Base-by-base conservation (phyloP, 2,797 vertebrate species). In the Hyperoplus lanceolatus region DNA sequence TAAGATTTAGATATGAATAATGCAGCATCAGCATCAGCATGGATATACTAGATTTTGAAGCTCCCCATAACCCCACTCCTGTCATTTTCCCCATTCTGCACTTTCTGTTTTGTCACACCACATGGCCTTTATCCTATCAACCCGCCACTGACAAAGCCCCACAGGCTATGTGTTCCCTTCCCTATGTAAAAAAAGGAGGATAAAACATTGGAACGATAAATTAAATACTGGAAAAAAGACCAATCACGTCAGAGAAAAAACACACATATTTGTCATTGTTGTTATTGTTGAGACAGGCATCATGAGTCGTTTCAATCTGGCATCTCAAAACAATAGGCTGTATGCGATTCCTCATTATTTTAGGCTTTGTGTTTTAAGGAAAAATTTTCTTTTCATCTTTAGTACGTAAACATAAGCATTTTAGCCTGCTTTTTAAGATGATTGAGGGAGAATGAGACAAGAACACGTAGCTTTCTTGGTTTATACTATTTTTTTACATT, bases 281-380 rank as follows among this genome's bases (percentile, higher is more conserved):
- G 65, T 80, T 62, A 2, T 21, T 51, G 73, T 56, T 58, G 56
- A 46, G 61, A 73, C 29, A 16, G 61, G 73, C 65, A 42, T 39
- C 39, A 5, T 71, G 73, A 77, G 42, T 86, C 82, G 75, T 54
- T 63, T 55, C 48, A 29, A 50, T 68, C 69, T 82, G 70, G 75
- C 74, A 64, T 50, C 16, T 53, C 29, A n/a, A 72, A 46, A 81
- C 64, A 71, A 71, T 73, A 71, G 18, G 39, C 48, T 54, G 21
- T 29, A 43, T 55, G 58, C 48, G 61, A 69, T 61, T 67, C 66
- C 15, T 59, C 7, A 7, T 49, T 56, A 15, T 72, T 64, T 61
- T 9, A 42, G 18, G 41, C 11, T 14, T 3, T 43, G 50, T 48
- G 16, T 38, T 59, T 11, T 6, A 49, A 70, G 21, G 12, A 43